Percentiles rank a stretch among this genome's conserved stretches.
These are phyloP conservation scores for Pterostichus madidus DNA, from an alignment of 2,888 invertebrate genomes.

Conservation along the genomic window DNA sequence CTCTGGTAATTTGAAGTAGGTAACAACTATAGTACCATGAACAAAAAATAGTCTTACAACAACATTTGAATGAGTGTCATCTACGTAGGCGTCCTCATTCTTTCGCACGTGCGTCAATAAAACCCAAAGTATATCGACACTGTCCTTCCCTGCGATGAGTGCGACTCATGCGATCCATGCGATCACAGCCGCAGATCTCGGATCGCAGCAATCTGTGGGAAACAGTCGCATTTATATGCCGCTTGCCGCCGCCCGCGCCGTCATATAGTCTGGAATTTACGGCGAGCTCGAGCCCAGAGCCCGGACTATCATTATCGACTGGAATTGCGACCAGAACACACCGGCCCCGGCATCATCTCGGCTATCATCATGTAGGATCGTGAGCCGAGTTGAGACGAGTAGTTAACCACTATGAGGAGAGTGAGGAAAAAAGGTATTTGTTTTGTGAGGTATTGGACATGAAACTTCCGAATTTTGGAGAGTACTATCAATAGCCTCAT, in stretches of 20 bases:
- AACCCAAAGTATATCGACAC: constrained; percentile 20
- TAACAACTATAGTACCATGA: too few relatives aligned
- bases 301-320: constrained; percentile 55
- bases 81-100: too few relatives aligned
- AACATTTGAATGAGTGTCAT: background rate
- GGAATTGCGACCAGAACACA: constrained; percentile 24
- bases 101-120: constrained; percentile 10
- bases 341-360: too few relatives aligned
- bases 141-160: constrained; percentile 23
- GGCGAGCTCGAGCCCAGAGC: constrained; percentile 15
- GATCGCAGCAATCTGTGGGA: constrained; percentile 56
- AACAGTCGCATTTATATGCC: constrained; percentile 57
- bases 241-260: constrained; percentile 31
- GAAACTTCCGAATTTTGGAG: too few relatives aligned
- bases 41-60: background rate
- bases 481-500: too few relatives aligned
- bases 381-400: background rate
- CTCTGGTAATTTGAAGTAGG: too few relatives aligned
- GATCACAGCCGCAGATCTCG: background rate
- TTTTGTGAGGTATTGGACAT: too few relatives aligned
- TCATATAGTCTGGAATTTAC: constrained; percentile 62
- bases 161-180: background rate
- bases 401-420: background rate
- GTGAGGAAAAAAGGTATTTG: too few relatives aligned
- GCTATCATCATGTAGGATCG: constrained; percentile 10